Evolutionary conservation across 2,888 invertebrate species (phyloP).

Genomic region (Graphium colonna): DNA sequence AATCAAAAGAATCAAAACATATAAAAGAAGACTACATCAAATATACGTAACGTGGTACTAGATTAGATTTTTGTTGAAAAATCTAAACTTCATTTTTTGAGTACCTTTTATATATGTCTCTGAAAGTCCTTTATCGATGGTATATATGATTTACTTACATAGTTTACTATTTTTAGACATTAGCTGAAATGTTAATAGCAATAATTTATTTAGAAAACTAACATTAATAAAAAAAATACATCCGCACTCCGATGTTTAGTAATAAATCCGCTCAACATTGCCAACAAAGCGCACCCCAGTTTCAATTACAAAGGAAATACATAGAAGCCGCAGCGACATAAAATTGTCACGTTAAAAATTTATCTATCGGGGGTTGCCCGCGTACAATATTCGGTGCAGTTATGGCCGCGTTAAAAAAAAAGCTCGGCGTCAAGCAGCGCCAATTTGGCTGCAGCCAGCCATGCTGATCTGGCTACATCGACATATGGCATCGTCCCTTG

Average conservation of each 20-base stretch:
- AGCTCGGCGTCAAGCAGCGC: conserved; percentile 27
- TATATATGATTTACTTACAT: too few relatives aligned
- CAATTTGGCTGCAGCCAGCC: conserved; percentile 39
- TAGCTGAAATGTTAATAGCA: background rate
- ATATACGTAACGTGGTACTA: too few relatives aligned
- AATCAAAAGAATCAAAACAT: too few relatives aligned
- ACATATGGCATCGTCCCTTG: conserved; percentile 29
- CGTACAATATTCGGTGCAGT: conserved; percentile 43
- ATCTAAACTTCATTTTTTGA: too few relatives aligned
- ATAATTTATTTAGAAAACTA: background rate
- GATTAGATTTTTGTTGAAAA: too few relatives aligned
- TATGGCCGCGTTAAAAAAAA: conserved; percentile 46
- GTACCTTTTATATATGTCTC: too few relatives aligned
- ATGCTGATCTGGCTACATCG: conserved; percentile 31
- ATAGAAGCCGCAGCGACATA: conserved; percentile 29
- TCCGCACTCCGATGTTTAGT: background rate
- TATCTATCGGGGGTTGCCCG: conserved; percentile 41
- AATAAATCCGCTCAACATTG: background rate
- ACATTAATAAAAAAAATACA: background rate
- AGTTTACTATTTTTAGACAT: background rate
- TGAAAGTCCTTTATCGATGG: too few relatives aligned
- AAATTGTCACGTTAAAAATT: conserved; percentile 39
- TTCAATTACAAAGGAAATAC: conserved; percentile 34
- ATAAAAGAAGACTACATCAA: too few relatives aligned
- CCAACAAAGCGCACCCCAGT: conserved; percentile 18